Conservation (phyloP, 2,797 vertebrate species). For the Aselliscus stoliczkanus region DNA sequence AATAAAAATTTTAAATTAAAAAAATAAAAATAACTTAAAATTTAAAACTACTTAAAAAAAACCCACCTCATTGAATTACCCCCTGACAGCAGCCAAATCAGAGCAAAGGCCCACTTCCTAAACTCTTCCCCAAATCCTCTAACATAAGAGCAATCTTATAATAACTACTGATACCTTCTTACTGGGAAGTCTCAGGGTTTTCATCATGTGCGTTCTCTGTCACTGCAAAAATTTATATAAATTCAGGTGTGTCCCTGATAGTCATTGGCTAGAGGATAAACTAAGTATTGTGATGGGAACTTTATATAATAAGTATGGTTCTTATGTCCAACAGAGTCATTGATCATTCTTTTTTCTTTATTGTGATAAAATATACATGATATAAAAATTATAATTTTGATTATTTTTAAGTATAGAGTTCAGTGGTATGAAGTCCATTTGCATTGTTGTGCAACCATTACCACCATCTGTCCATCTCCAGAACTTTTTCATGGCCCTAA, state of each 20-base stretch:
- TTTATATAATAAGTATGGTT: neutral
- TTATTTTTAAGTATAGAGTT: neutral
- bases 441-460: neutral
- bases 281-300: neutral
- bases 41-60: neutral
- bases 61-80: neutral
- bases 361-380: neutral
- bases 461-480: neutral
- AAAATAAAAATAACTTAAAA: too few species aligned
- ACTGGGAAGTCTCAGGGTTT: neutral
- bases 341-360: neutral
- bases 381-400: neutral
- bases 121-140: neutral
- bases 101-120: neutral
- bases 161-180: neutral
- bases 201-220: neutral
- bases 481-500: neutral
- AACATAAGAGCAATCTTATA: neutral
- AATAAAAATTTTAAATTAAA: too few species aligned
- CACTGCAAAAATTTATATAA: neutral
- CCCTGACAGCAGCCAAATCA: neutral
- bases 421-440: neutral
- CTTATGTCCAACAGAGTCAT: neutral
- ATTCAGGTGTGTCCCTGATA: neutral
- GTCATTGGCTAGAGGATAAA: neutral